Percentiles rank a stretch among this genome's conserved stretches.
These are phyloP conservation scores for Erebia palarica DNA, from an alignment of 2,888 invertebrate species.

Conservation along the genomic window DNA sequence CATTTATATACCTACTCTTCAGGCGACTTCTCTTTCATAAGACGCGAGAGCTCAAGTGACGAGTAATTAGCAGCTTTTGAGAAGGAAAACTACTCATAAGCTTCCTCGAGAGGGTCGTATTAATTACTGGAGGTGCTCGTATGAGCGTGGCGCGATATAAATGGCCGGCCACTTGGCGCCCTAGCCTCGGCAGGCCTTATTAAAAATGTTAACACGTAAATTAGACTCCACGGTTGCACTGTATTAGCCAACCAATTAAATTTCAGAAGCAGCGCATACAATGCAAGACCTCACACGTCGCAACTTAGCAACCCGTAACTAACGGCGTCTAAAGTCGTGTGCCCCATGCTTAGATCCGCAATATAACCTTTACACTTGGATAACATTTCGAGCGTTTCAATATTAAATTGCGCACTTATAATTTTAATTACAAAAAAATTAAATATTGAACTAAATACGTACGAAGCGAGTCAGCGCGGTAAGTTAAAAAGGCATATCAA, in stretches of 20 bases:
- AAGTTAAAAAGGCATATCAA: constrained; percentile 77
- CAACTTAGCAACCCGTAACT: constrained; percentile 47
- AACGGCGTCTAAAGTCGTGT: constrained; percentile 47
- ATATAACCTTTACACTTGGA: constrained; percentile 57
- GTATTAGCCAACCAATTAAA: constrained; percentile 81
- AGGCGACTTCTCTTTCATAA: constrained; percentile 44
- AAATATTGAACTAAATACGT: constrained; percentile 66
- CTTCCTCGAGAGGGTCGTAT: constrained; percentile 78
- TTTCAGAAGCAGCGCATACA: constrained; percentile 68
- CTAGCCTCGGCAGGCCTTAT: constrained; percentile 76
- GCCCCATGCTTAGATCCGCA: constrained; percentile 49
- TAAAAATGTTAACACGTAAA: constrained; percentile 82
- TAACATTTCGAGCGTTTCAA: constrained; percentile 54
- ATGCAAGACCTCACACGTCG: constrained; percentile 61
- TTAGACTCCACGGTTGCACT: constrained; percentile 70
- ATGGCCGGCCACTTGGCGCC: constrained; percentile 80
- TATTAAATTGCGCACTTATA: constrained; percentile 56
- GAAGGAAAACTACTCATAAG: constrained; percentile 81
- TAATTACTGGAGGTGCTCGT: constrained; percentile 78
- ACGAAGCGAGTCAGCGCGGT: constrained; percentile 62
- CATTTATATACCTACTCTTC: constrained; percentile 31
- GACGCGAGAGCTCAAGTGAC: constrained; percentile 61
- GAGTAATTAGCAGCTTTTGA: constrained; percentile 77
- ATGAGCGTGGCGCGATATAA: constrained; percentile 70
- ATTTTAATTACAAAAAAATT: constrained; percentile 65